phyloP scores from a whole-genome alignment of 2,888 invertebrate species.

The Cheilosia vernalis region DNA sequence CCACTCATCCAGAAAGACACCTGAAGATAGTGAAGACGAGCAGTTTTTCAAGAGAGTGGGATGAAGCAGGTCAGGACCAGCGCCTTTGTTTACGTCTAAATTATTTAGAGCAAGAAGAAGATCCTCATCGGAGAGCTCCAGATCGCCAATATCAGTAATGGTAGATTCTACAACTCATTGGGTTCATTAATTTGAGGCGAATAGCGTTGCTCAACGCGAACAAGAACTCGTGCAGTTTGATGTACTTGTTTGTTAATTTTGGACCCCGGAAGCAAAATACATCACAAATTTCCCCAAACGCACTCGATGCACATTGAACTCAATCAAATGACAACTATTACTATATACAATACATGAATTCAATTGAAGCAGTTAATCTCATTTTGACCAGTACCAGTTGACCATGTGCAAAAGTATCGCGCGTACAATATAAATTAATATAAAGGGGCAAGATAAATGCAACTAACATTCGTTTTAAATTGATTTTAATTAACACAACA shows the following conservation, averaged over 20 bases:
- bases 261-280: constrained; percentile 30
- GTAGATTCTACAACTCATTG: too few relatives aligned
- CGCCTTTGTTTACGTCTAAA: too few relatives aligned
- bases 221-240: too few relatives aligned
- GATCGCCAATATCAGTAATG: too few relatives aligned
- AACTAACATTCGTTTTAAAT: constrained; percentile 60
- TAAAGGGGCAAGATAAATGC: constrained; percentile 25
- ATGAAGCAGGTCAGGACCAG: too few relatives aligned
- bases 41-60: too few relatives aligned
- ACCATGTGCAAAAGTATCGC: not conserved
- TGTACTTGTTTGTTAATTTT: not conserved
- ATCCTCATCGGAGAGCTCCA: too few relatives aligned
- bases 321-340: constrained; percentile 48
- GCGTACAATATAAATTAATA: constrained; percentile 59
- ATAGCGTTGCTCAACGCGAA: too few relatives aligned
- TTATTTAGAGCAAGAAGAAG: too few relatives aligned
- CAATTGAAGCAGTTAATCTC: constrained; percentile 68
- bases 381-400: constrained; percentile 2
- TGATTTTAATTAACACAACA: constrained; percentile 68
- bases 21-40: too few relatives aligned
- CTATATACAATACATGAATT: constrained; percentile 39
- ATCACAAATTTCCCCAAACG: constrained; percentile 1
- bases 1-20: too few relatives aligned
- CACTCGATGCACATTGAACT: constrained; percentile 35
- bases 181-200: too few relatives aligned